Base-by-base conservation (phyloP, 2,113 vertebrate species). In the Neolamprologus ventralis region DNA sequence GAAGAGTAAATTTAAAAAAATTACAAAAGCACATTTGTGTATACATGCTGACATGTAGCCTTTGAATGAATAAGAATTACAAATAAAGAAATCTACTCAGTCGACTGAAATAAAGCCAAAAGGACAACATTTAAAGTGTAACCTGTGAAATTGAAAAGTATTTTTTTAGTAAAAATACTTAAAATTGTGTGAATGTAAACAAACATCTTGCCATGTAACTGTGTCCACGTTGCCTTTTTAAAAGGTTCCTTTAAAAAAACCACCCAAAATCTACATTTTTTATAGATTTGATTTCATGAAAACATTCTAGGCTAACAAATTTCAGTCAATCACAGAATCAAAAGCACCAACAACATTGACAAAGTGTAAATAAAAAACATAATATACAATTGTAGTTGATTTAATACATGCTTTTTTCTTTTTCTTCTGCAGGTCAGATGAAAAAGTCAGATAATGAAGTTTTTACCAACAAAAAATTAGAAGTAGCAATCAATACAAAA, bases 11-110 rank as follows among this genome's bases (percentile, higher is more conserved):
- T 71, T 21, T 2, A 0, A 26, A 28, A 21, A 2, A 13, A 93
- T 91, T 84, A 85, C 87, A 94, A 65, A 90, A 89, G 91, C 90
- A 95, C 84, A 88, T 81, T 87, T 88, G 85, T 75, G 84, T 83
- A 80, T 63, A 89, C 42, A 86, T 42, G 53, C n/a, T 60, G 71
- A 85, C 53, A 57, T 68, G 35, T 51, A 79, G 45, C 57, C 21
- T 75, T 85, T 89, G 14, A 88, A 51, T 87, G 4, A 82, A 65
- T 35, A 57, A 45, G n/a, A 68, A 37, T 37, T 2, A 89, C 37
- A 92, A 78, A 89, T 51, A 2, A 19, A 81, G 5, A 82, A 81
- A 83, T 35, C 5, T 28, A 68, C 4, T 40, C 57, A 80, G 4
- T 14, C 19, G 23, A 49, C 81, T 75, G 28, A 16, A 51, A 33